Evolutionary conservation across 1,140 invertebrate species (phyloP).

Genomic region (Saccostrea glomerata): DNA sequence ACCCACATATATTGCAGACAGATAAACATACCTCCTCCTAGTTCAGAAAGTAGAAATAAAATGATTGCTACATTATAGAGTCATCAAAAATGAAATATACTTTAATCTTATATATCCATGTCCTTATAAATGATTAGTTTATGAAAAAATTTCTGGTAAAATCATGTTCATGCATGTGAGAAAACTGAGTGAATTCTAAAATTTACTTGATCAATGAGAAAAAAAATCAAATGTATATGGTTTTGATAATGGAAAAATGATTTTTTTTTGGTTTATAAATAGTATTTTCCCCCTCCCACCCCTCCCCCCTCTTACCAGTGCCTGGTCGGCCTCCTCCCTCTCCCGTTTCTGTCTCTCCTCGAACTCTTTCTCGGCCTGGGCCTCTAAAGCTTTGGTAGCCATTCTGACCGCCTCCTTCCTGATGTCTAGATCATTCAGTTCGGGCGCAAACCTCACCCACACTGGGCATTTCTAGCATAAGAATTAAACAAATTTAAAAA

Average conservation of each 20-base stretch:
- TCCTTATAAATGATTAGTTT: too few relatives aligned
- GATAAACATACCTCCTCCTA: slow-evolving; percentile 27
- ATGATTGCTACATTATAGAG: neutral
- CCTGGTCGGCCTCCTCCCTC: slow-evolving; percentile 67
- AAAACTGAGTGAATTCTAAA: too few relatives aligned
- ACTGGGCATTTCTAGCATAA: slow-evolving; percentile 70
- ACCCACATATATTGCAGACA: slow-evolving; percentile 10
- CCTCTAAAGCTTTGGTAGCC: slow-evolving; percentile 65
- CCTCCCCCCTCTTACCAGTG: slow-evolving; percentile 60
- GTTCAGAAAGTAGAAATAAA: slow-evolving; percentile 8
- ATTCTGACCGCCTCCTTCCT: slow-evolving; percentile 73
- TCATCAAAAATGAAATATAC: neutral
- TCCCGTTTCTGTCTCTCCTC: slow-evolving; percentile 66
- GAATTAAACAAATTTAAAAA: neutral
- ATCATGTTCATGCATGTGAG: too few relatives aligned
- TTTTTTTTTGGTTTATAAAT: neutral
- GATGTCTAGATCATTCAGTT: slow-evolving; percentile 67
- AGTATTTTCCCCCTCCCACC: neutral
- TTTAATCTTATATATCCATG: too few relatives aligned
- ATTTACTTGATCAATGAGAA: neutral
- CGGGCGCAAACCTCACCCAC: slow-evolving; percentile 71
- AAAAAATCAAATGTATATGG: neutral
- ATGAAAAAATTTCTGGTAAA: too few relatives aligned
- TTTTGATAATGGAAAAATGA: too few relatives aligned
- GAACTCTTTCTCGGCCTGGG: slow-evolving; percentile 70